Percentiles rank a stretch among this genome's conserved stretches.
phyloP scores from a whole-genome alignment of 1,140 invertebrate species.

The Alviniconcha marisindica region DNA sequence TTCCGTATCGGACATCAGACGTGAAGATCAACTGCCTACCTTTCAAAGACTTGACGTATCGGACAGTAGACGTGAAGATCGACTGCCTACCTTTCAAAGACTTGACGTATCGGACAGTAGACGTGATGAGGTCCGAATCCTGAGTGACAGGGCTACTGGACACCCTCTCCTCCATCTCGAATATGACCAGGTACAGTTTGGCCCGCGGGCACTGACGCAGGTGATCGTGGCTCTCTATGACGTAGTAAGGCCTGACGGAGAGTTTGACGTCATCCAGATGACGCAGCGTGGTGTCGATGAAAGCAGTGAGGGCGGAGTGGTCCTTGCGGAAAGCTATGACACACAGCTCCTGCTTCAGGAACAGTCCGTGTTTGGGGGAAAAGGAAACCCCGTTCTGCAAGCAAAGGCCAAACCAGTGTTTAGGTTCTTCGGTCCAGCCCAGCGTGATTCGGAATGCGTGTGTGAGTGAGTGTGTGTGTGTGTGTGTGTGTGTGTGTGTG shows the following conservation, averaged over 20 bases:
- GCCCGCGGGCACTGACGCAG: slow-evolving; percentile 55
- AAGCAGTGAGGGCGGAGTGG: slow-evolving; percentile 49
- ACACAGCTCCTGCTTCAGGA: slow-evolving; percentile 60
- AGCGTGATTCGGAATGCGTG: too few species aligned
- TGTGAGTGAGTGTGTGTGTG: too few species aligned
- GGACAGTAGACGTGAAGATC: background rate
- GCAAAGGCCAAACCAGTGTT: background rate
- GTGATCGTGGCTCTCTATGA: slow-evolving; percentile 56
- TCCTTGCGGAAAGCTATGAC: slow-evolving; percentile 57
- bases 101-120: slow-evolving; percentile 56
- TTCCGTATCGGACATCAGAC: slow-evolving; percentile 55
- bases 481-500: too few species aligned
- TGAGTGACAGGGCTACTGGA: slow-evolving; percentile 32
- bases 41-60: too few species aligned
- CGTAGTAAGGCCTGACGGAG: slow-evolving; percentile 48
- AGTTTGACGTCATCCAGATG: slow-evolving; percentile 56
- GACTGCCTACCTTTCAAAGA: slow-evolving; percentile 52
- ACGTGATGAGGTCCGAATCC: slow-evolving; percentile 50
- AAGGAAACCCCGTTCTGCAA: slow-evolving; percentile 50
- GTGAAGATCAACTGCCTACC: slow-evolving; percentile 38
- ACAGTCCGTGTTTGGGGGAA: slow-evolving; percentile 55
- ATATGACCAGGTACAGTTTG: slow-evolving; percentile 60
- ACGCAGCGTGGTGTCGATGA: slow-evolving; percentile 51
- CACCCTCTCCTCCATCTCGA: slow-evolving; percentile 52
- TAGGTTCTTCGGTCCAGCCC: too few species aligned